Percentiles rank a stretch among this genome's conserved stretches.
These are phyloP conservation scores for Zygogramma bicolorata DNA, from an alignment of 2,888 invertebrate genomes.

Conservation along the genomic window DNA sequence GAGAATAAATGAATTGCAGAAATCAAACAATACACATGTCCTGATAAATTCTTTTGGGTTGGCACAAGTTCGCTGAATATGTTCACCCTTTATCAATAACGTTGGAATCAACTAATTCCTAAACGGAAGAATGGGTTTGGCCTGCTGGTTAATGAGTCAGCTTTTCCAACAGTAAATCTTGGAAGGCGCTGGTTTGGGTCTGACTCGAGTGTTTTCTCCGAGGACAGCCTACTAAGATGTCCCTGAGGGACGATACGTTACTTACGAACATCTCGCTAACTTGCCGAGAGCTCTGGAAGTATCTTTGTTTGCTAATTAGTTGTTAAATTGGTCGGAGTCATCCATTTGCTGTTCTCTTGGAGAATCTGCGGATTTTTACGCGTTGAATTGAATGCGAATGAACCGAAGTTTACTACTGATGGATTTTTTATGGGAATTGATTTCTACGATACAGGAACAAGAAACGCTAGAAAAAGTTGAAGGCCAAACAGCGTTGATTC, in stretches of 20 bases:
- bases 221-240: slow-evolving; percentile 45
- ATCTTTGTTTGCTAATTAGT: slow-evolving; percentile 51
- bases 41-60: not conserved
- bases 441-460: too few species aligned
- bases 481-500: too few species aligned
- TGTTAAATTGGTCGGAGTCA: slow-evolving; percentile 31
- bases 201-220: slow-evolving; percentile 23
- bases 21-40: not conserved
- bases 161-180: slow-evolving; percentile 1
- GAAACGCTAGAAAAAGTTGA: too few species aligned
- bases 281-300: slow-evolving; percentile 46
- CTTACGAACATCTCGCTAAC: slow-evolving; percentile 45
- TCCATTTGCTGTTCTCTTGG: not conserved
- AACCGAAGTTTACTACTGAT: too few species aligned
- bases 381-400: too few species aligned
- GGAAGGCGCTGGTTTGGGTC: slow-evolving; percentile 3
- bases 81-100: not conserved
- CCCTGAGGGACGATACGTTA: slow-evolving; percentile 48
- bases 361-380: not conserved
- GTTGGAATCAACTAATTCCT: not conserved
- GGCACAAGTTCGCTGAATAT: not conserved
- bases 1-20: too few species aligned
- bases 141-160: not conserved
- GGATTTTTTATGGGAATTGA: too few species aligned
- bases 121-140: not conserved